Conservation (phyloP, 2,797 vertebrate species). For the Thamnophis elegans region DNA sequence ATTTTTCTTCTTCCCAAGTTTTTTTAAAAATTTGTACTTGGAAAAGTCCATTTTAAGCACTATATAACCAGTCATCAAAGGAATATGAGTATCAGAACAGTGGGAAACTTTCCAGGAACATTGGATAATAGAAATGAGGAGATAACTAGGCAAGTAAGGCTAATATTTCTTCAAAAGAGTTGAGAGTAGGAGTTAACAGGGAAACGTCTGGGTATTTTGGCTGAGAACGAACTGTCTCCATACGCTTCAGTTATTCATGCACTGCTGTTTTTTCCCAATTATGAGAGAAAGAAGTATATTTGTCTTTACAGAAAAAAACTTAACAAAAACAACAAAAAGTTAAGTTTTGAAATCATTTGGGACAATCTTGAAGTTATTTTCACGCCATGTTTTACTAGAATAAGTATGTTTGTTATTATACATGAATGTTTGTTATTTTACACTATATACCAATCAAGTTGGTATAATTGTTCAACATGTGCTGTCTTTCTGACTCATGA, state of each 20-base stretch:
- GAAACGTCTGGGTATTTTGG: neutral
- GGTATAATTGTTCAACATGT: neutral
- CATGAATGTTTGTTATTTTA: no score
- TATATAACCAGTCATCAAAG: neutral
- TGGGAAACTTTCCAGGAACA: rapidly evolving
- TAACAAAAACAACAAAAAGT: neutral
- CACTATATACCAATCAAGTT: neutral
- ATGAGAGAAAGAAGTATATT: neutral
- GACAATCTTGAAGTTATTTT: neutral
- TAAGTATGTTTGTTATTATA: neutral
- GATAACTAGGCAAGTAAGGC: neutral
- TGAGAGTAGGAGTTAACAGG: neutral
- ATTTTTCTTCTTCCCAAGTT: neutral
- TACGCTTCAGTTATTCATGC: neutral
- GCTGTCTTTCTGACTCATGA: neutral
- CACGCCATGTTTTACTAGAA: neutral
- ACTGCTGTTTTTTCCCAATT: neutral
- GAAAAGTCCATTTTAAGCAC: neutral
- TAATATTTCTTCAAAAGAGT: slow-evolving; percentile 1
- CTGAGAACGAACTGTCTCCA: neutral
- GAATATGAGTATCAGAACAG: neutral
- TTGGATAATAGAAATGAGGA: neutral
- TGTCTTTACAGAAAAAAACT: neutral
- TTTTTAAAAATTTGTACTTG: neutral
- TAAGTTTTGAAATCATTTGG: neutral